A percentile compares a stretch with the other conserved stretches of the same genome.
Evolutionary conservation across 2,797 vertebrate species (phyloP).

Genomic region (Sebastes goodei): DNA sequence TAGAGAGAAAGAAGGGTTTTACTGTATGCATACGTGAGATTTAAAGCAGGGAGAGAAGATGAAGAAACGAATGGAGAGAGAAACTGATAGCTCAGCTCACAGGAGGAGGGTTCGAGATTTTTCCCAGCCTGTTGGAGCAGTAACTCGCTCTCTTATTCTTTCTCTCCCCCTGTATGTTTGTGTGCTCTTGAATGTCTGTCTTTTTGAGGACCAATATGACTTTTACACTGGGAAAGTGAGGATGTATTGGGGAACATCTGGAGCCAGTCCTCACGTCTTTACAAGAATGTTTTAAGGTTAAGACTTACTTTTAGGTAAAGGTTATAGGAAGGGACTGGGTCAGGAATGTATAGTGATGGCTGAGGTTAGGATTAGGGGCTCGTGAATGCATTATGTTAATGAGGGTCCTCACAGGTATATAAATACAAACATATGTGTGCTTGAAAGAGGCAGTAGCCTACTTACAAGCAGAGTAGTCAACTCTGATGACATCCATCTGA

Average conservation of each 20-base stretch:
- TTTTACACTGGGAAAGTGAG: not conserved
- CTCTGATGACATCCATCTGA: conserved; percentile 33
- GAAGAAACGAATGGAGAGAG: not conserved
- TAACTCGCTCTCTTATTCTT: not conserved
- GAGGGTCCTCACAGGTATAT: not conserved
- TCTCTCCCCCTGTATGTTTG: not conserved
- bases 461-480: conserved; percentile 10
- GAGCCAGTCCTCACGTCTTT: not conserved
- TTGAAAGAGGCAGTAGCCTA: not conserved
- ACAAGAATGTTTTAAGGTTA: not conserved
- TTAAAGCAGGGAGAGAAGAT: not conserved
- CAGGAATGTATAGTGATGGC: not conserved
- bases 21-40: not conserved
- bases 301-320: not conserved
- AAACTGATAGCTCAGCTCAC: conserved; percentile 24
- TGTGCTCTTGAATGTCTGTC: not conserved
- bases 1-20: conserved; percentile 5
- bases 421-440: not conserved
- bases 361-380: not conserved
- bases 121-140: conserved; percentile 38
- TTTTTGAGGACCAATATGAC: not conserved
- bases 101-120: conserved; percentile 27
- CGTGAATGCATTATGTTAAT: not conserved
- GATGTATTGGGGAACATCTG: not conserved
- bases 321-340: not conserved